phyloP scores from a whole-genome alignment of 2,113 vertebrate genomes.

The Neolamprologus longior region DNA sequence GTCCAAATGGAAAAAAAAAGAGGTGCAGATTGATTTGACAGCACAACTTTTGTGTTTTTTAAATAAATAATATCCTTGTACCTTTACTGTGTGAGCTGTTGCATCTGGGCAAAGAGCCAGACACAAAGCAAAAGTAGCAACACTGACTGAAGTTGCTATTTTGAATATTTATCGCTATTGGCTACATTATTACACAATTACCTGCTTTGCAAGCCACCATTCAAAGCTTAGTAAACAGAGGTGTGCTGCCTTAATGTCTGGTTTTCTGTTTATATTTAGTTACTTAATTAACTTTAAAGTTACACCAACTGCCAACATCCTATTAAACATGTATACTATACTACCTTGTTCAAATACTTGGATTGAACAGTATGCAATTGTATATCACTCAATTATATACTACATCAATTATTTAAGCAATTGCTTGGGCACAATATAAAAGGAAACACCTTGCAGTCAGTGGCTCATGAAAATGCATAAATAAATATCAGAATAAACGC shows the following conservation, averaged over 20 bases:
- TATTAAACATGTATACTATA: neutral
- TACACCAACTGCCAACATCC: neutral
- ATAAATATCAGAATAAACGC: neutral
- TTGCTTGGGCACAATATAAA: neutral
- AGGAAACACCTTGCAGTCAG: slow-evolving; percentile 4
- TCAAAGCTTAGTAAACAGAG: neutral
- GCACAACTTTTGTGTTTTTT: neutral
- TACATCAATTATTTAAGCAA: neutral
- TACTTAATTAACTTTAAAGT: slow-evolving; percentile 28
- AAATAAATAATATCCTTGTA: neutral
- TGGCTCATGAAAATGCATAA: neutral
- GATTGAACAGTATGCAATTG: neutral
- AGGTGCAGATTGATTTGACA: neutral
- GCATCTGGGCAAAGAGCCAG: neutral
- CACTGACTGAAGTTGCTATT: neutral
- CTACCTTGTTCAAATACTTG: neutral
- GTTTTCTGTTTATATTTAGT: neutral
- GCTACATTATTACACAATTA: neutral
- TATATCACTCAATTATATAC: neutral
- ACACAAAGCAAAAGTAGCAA: neutral
- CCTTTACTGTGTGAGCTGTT: neutral
- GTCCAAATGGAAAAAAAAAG: neutral
- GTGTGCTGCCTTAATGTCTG: neutral
- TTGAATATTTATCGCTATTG: neutral
- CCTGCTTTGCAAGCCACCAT: neutral